Percentiles rank a stretch among this genome's conserved stretches.
These are phyloP conservation scores for Fopius arisanus DNA, from an alignment of 1,140 invertebrate genomes.

Conservation along the genomic window DNA sequence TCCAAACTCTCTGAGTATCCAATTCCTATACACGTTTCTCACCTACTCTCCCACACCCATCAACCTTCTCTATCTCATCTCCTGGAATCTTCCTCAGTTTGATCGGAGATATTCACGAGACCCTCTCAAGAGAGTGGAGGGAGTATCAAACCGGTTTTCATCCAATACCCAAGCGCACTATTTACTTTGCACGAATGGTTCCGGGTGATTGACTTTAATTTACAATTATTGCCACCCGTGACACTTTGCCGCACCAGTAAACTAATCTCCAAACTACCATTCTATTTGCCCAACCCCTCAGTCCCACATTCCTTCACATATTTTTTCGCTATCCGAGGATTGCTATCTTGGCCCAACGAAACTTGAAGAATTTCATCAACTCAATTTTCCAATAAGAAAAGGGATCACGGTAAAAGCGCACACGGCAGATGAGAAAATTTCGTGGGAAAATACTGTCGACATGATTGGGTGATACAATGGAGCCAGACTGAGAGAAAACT, in stretches of 20 bases:
- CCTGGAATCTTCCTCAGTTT: conserved; percentile 4
- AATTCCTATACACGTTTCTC: conserved; percentile 9
- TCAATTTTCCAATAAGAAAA: conserved; percentile 10
- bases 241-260: conserved; percentile 14
- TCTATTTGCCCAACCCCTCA: conserved; percentile 1
- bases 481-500: neutral
- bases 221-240: conserved; percentile 30
- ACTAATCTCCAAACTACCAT: conserved; percentile 22
- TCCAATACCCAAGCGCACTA: conserved; percentile 6
- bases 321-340: neutral
- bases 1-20: neutral
- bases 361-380: conserved; percentile 10
- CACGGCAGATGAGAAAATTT: neutral
- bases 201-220: conserved; percentile 33
- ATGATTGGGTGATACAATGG: neutral
- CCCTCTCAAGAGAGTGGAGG: neutral
- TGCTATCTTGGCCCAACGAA: neutral
- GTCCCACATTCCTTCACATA: neutral
- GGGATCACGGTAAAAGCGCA: neutral
- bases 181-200: conserved; percentile 14
- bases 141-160: neutral
- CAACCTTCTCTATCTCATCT: conserved; percentile 15
- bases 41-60: neutral
- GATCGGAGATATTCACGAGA: neutral
- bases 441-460: neutral